phyloP scores from a whole-genome alignment of 2,797 vertebrate genomes.

The Tenualosa ilisha region DNA sequence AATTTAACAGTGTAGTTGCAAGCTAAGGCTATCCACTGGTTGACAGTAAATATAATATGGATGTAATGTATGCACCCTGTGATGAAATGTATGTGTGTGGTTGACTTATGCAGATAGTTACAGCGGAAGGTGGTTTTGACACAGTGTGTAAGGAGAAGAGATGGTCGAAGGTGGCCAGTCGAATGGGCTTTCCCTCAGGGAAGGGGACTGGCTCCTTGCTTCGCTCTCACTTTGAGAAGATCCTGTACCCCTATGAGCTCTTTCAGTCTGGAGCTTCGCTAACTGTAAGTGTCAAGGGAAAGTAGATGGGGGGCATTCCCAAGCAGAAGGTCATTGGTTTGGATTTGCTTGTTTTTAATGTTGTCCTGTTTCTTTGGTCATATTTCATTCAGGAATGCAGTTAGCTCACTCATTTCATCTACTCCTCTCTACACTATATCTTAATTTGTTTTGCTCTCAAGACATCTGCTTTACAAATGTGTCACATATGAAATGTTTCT shows the following conservation, averaged over 20 bases:
- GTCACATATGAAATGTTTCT: not conserved
- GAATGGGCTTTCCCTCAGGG: constrained; percentile 91
- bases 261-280: constrained; percentile 95
- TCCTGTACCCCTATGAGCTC: constrained; percentile 96
- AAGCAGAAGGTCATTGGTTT: not conserved
- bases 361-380: not conserved
- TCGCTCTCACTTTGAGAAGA: constrained; percentile 92
- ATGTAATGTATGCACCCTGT: not conserved
- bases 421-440: no score
- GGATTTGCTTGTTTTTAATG: not conserved
- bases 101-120: constrained; percentile 82
- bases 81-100: not conserved
- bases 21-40: no score
- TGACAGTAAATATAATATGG: no score
- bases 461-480: not conserved
- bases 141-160: constrained; percentile 91
- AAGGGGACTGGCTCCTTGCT: constrained; percentile 89
- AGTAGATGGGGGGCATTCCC: not conserved
- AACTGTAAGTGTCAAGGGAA: constrained; percentile 70
- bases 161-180: constrained; percentile 91
- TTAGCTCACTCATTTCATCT: no score
- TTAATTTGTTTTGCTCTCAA: not conserved
- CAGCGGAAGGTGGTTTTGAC: constrained; percentile 94
- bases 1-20: not conserved
- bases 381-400: not conserved